A percentile compares a stretch with the other conserved stretches of the same genome.
phyloP scores from a whole-genome alignment of 2,797 vertebrate species.

The Carduelis carduelis region DNA sequence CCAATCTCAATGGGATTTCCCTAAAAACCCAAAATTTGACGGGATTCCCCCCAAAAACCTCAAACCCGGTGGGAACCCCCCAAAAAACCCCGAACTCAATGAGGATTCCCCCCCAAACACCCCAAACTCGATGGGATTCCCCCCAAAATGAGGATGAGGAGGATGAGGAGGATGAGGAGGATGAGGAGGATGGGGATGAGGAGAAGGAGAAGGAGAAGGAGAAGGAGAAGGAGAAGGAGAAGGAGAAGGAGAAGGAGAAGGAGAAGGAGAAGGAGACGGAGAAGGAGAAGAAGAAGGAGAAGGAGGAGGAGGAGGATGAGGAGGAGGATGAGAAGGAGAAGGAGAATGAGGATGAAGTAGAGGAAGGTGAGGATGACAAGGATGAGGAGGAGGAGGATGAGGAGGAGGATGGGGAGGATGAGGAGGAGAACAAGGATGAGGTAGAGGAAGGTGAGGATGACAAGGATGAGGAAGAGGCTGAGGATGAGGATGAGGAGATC shows the following conservation, averaged over 20 bases:
- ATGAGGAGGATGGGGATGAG: rapidly evolving
- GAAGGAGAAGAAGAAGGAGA: too few relatives aligned
- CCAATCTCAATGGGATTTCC: not conserved
- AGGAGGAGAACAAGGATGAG: rapidly evolving
- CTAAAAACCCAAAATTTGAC: rapidly evolving
- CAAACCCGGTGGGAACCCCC: not conserved
- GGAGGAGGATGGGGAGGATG: rapidly evolving
- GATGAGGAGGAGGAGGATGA: rapidly evolving
- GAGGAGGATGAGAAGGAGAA: too few relatives aligned
- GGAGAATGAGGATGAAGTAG: rapidly evolving
- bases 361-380: too few relatives aligned
- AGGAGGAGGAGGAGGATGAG: too few relatives aligned
- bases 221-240: rapidly evolving
- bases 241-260: rapidly evolving
- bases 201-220: rapidly evolving
- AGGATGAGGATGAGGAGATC: rapidly evolving
- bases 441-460: not conserved
- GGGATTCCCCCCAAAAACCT: not conserved
- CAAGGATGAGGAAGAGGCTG: not conserved
- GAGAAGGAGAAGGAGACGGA: too few relatives aligned
- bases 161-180: rapidly evolving
- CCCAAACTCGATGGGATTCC: not conserved
- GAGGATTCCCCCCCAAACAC: not conserved
- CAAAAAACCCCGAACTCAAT: not conserved
- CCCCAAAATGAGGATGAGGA: not conserved